These are phyloP conservation scores for Antechinus flavipes DNA, from an alignment of 2,113 vertebrate species.

Conservation along the genomic window DNA sequence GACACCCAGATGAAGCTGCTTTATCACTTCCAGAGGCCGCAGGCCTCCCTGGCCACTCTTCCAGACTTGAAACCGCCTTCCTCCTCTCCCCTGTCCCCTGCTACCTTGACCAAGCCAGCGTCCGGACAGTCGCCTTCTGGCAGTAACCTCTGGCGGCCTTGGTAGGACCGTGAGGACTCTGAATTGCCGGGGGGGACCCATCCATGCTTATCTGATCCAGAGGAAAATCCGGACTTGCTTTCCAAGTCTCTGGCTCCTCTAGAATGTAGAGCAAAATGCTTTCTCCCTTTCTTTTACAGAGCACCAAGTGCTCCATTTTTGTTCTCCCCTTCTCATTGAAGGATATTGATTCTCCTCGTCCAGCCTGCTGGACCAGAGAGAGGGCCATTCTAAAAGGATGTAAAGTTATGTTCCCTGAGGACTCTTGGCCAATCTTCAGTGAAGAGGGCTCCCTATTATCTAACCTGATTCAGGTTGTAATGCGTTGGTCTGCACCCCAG, in stretches of 20 bases:
- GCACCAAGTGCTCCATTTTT: neutral
- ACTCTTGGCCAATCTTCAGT: conserved; percentile 57
- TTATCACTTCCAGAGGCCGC: conserved; percentile 81
- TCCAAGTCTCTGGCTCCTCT: conserved; percentile 69
- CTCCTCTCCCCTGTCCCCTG: neutral
- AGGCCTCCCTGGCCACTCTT: conserved; percentile 30
- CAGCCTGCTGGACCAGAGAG: conserved; percentile 58
- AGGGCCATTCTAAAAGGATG: conserved; percentile 76
- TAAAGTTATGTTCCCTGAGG: conserved; percentile 50
- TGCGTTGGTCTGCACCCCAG: conserved; percentile 64
- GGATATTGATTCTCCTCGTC: conserved; percentile 45
- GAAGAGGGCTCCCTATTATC: conserved; percentile 18
- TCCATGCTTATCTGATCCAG: neutral
- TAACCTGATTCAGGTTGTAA: conserved; percentile 78
- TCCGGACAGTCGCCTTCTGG: neutral
- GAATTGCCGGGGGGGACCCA: neutral
- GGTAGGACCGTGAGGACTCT: conserved; percentile 64
- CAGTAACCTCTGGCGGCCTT: conserved; percentile 84
- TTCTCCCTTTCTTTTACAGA: conserved; percentile 42
- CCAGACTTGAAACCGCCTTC: conserved; percentile 20
- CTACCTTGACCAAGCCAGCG: conserved; percentile 43
- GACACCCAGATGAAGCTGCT: conserved; percentile 80
- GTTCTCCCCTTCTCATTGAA: conserved; percentile 58
- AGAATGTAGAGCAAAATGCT: conserved; percentile 57
- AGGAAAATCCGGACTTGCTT: conserved; percentile 65